Percentiles rank a stretch among this genome's conserved stretches.
These are phyloP conservation scores for Trisateles emortualis DNA, from an alignment of 2,888 invertebrate species.

Conservation along the genomic window DNA sequence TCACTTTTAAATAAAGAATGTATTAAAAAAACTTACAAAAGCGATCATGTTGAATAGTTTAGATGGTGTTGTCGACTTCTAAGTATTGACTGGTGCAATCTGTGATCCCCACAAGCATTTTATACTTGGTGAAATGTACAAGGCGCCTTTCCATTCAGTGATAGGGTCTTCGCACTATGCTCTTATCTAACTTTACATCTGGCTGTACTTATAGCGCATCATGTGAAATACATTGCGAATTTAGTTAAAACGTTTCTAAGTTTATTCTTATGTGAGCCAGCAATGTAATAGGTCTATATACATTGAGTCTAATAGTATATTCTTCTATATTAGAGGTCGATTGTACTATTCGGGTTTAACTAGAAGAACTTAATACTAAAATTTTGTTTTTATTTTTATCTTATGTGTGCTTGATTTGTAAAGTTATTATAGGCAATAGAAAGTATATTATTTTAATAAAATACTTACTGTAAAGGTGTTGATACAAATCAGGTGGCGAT, in stretches of 20 bases:
- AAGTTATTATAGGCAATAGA: conserved; percentile 46
- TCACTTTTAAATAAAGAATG: conserved; percentile 24
- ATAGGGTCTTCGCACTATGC: conserved; percentile 67
- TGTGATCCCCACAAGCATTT: conserved; percentile 71
- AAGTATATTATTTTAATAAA: conserved; percentile 36
- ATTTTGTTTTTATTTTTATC: conserved; percentile 64
- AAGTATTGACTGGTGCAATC: conserved; percentile 76
- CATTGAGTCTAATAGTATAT: conserved; percentile 27
- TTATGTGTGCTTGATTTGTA: conserved; percentile 58
- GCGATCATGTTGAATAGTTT: conserved; percentile 83
- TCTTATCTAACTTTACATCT: conserved; percentile 20
- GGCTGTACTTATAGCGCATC: not conserved
- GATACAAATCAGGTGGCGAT: conserved; percentile 6
- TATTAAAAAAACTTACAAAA: conserved; percentile 76
- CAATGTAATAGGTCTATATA: conserved; percentile 45
- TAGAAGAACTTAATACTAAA: conserved; percentile 52
- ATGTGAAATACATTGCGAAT: conserved; percentile 45
- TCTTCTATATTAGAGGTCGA: conserved; percentile 45
- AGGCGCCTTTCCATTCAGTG: conserved; percentile 81
- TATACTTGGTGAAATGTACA: conserved; percentile 83
- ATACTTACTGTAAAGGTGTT: conserved; percentile 1
- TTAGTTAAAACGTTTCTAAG: not conserved
- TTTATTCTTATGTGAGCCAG: conserved; percentile 1
- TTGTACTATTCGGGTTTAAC: conserved; percentile 56
- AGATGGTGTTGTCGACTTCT: conserved; percentile 70